phyloP scores from a whole-genome alignment of 1,140 invertebrate genomes.

The Pseudachorutes palmiensis region DNA sequence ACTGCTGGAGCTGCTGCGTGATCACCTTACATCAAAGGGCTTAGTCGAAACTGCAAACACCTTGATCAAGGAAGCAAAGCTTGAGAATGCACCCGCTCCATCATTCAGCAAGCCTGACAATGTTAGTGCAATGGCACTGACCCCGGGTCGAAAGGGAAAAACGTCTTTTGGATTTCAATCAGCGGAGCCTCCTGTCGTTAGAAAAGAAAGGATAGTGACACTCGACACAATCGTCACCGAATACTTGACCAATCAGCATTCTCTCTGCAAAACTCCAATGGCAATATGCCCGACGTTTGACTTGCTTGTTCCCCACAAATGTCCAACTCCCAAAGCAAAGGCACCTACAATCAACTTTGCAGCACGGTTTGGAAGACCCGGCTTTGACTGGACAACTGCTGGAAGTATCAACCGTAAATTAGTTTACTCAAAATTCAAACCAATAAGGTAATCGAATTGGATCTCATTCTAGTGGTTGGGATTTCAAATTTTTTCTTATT shows the following conservation, averaged over 20 bases:
- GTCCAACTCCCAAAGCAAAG: constrained; percentile 56
- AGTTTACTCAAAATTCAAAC: constrained; percentile 35
- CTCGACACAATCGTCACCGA: constrained; percentile 90
- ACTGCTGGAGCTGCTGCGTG: constrained; percentile 81
- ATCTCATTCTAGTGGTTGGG: too few relatives aligned
- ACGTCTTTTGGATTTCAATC: background rate
- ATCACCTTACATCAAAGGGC: constrained; percentile 73
- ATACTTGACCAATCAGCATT: constrained; percentile 90
- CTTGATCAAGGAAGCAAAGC: constrained; percentile 18
- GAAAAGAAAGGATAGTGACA: constrained; percentile 42
- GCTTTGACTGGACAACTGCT: background rate
- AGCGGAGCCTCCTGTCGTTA: background rate
- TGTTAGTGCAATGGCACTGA: background rate
- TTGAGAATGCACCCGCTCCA: background rate
- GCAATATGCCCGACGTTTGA: constrained; percentile 85
- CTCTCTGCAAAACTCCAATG: constrained; percentile 85
- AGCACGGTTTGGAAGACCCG: constrained; percentile 1
- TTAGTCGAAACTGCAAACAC: constrained; percentile 21
- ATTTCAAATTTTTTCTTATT: constrained; percentile 5
- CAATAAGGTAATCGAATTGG: constrained; percentile 23
- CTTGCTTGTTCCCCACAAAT: constrained; percentile 77
- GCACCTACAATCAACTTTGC: constrained; percentile 47
- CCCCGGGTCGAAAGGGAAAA: background rate
- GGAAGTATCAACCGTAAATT: constrained; percentile 44
- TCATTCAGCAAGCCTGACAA: background rate